Conservation (phyloP, 2,888 invertebrate genomes). For the Margaritifera margaritifera region DNA sequence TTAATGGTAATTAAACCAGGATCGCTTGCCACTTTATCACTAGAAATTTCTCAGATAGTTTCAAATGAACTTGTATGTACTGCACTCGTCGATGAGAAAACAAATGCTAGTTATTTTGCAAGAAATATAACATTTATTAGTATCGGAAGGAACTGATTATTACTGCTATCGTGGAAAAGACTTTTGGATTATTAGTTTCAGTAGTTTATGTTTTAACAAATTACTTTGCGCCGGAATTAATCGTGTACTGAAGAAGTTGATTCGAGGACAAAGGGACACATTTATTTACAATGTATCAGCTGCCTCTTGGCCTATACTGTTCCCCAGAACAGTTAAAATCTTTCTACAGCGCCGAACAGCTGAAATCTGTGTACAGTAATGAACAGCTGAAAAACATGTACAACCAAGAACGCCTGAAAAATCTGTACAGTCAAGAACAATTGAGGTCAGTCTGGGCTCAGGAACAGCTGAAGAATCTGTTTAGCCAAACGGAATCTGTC, state of each 20-base stretch:
- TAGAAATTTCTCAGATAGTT: neutral
- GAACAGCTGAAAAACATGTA: constrained; percentile 34
- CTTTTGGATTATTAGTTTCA: too few relatives aligned
- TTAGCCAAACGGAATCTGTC: too few relatives aligned
- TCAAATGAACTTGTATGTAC: neutral
- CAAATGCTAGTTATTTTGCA: too few relatives aligned
- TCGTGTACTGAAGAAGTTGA: too few relatives aligned
- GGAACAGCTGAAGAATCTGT: constrained; percentile 11
- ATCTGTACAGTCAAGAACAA: constrained; percentile 35
- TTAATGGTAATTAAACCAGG: constrained; percentile 34
- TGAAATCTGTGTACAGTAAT: constrained; percentile 30
- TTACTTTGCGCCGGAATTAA: too few relatives aligned
- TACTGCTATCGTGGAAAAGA: too few relatives aligned
- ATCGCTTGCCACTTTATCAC: neutral
- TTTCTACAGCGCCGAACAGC: constrained; percentile 34
- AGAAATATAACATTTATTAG: too few relatives aligned
- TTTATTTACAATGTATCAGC: constrained; percentile 30
- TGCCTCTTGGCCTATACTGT: constrained; percentile 37
- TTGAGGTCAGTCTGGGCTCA: constrained; percentile 29
- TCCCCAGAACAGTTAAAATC: constrained; percentile 38
- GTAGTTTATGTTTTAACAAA: too few relatives aligned
- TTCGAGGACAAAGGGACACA: too few relatives aligned
- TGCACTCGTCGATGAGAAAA: neutral
- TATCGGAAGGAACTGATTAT: too few relatives aligned
- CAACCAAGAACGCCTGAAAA: constrained; percentile 33